phyloP scores from a whole-genome alignment of 2,888 invertebrate genomes.

The Volucella zonaria region DNA sequence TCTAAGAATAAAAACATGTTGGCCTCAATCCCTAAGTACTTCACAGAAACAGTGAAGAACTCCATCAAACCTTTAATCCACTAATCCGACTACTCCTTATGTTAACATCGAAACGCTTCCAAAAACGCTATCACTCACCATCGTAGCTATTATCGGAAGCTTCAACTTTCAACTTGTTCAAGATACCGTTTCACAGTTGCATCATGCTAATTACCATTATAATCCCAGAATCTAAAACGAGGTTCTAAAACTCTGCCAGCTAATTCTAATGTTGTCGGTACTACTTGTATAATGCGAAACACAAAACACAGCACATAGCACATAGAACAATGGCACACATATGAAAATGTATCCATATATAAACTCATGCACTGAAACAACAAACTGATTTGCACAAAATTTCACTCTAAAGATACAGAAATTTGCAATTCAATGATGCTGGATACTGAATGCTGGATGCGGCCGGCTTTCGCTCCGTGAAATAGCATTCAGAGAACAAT shows the following conservation, averaged over 20 bases:
- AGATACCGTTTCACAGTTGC: slow-evolving; percentile 38
- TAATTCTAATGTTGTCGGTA: slow-evolving; percentile 46
- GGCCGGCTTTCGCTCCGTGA: slow-evolving; percentile 2
- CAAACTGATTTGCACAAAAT: slow-evolving; percentile 53
- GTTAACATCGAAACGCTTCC: slow-evolving; percentile 6
- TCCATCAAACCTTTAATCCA: not conserved
- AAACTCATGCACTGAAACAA: no score
- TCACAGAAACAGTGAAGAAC: not conserved
- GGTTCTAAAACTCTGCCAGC: slow-evolving; percentile 33
- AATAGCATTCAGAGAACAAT: slow-evolving; percentile 46
- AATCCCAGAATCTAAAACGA: slow-evolving; percentile 41
- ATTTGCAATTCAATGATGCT: slow-evolving; percentile 69
- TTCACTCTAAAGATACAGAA: slow-evolving; percentile 58
- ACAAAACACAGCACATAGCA: slow-evolving; percentile 9
- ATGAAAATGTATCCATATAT: no score
- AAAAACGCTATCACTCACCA: slow-evolving; percentile 10
- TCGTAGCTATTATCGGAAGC: slow-evolving; percentile 21
- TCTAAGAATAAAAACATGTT: no score
- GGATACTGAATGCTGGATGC: slow-evolving; percentile 17
- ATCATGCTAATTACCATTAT: slow-evolving; percentile 59
- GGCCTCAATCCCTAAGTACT: not conserved
- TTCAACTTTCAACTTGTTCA: slow-evolving; percentile 15
- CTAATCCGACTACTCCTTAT: not conserved
- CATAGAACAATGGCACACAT: not conserved
- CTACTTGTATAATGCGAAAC: slow-evolving; percentile 14